Conservation (phyloP, 2,113 vertebrate genomes). For the Penelope pileata region DNA sequence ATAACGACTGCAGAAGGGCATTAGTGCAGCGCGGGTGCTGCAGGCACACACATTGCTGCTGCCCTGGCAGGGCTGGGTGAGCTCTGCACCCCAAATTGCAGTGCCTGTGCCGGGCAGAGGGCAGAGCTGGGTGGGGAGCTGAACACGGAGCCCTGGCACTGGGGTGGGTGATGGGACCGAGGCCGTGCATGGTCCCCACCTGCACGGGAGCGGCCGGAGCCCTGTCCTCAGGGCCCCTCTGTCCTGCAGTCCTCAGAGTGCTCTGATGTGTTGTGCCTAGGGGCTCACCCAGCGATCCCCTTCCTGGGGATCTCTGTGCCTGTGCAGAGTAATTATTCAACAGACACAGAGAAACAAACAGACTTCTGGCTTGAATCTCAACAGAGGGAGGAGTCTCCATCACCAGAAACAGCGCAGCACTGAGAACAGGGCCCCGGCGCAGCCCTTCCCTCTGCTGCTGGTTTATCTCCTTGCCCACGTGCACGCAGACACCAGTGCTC, state of each 20-base stretch:
- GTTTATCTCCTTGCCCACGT: not conserved
- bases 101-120: too few relatives aligned
- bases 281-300: not conserved
- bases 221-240: not conserved
- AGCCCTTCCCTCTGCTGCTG: not conserved
- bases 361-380: not conserved
- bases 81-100: not conserved
- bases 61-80: too few relatives aligned
- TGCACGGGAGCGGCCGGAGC: not conserved
- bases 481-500: not conserved
- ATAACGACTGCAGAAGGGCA: not conserved
- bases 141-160: too few relatives aligned
- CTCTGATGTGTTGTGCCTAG: accelerated
- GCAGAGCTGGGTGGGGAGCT: too few relatives aligned
- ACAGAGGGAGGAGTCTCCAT: not conserved
- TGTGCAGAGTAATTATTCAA: not conserved
- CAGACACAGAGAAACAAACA: not conserved
- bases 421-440: not conserved
- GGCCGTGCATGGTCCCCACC: not conserved
- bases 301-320: not conserved
- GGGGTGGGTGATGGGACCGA: not conserved
- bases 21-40: too few relatives aligned
- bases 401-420: not conserved
- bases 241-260: not conserved
- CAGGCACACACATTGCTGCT: not conserved